Base-by-base conservation (phyloP, 2,113 vertebrate species). In the Oryzias melastigma region DNA sequence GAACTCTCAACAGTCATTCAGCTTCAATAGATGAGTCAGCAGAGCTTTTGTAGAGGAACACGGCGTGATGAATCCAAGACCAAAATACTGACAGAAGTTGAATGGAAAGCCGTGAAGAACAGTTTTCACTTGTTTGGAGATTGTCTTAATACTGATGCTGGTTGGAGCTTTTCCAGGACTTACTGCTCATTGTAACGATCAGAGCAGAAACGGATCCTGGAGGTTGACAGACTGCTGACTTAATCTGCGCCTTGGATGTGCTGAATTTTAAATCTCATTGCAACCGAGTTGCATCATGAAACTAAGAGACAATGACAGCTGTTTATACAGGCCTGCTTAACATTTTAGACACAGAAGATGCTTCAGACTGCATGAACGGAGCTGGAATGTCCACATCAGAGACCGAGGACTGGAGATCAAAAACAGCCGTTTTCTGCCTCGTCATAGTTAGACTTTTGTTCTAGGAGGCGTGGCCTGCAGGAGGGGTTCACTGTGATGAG, bases 241-340 rank as follows among this genome's bases (percentile, higher is more conserved):
- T 83, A 66, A 80, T 77, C 60, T 66, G 53, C 5, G 47, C 35
- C 14, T 71, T 35, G 61, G 74, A 49, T 41, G 42, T 12, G 54
- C 47, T 53, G 76, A 56, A 75, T 75, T 54, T 58, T 35, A 79
- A 62, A 49, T 71, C 63, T 25, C 29, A 27, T 89, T 89, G 78
- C 85, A 58, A 41, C 70, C 54, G 12, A 17, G 59, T 88, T 89
- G 73, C 85, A 82, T 89, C 81, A 84, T 50, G 49, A 55, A n/a
- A 47, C 19, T 35, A 43, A 62, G 59, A 62, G 67, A 81, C 40
- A 64, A 73, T 47, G 66, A 65, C 57, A 7, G 49, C 57, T 42
- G 53, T 65, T 48, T 57, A 3, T 67, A 67, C 60, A 42, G 65
- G 74, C 53, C 73, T 66, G 70, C 51, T 47, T 69, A 56, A 29